Evolutionary conservation across 2,888 invertebrate genomes (phyloP), one percentile per base, ranked within the genome.

Genomic region (Drosophila incognita): DNA sequence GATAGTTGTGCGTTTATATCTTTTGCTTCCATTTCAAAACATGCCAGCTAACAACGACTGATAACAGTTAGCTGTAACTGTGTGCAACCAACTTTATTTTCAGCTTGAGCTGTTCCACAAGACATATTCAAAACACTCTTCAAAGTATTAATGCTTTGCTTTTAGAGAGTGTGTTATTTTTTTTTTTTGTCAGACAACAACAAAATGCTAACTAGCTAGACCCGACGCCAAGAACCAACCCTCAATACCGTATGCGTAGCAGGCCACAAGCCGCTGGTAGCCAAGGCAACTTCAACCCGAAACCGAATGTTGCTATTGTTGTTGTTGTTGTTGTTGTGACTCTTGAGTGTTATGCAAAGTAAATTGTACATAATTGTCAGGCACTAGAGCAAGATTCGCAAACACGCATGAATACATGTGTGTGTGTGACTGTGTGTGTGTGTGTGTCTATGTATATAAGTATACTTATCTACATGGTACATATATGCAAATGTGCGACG

Each of bases 361-460:
- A 82, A 85, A 87, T 85, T 85, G 80, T 89, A 87, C 87, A 87
- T 85, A 89, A 85, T 85, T 85, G 87, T 87, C 77, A 75, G 87
- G 70, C 78, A 83, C 72, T 76, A 35, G 69, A 66, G 63, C 69
- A 67, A 65, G 58, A 56, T 42, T 60, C 49, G 42, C 52, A 53
- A 61, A 57, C 33, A 51, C 48, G 49, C 49, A 53, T 48, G 46
- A 29, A 31, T 29, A 7, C 5, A 29, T n/a, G n/a, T 33, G 31
- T 52, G 42, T 4, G 21, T 18, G 18, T 5, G 18, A 27, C 27
- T 27, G 27, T 27, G 27, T 52, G 38, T 51, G 36, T n/a, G 56
- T 29, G n/a, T 49, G 18, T 33, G 52, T 48, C 42, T 46, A 13
- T 21, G 10, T 74, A 77, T 73, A 64, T 74, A 29, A 51, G 59